A percentile compares a stretch with the other conserved stretches of the same genome.
phyloP scores from a whole-genome alignment of 2,888 invertebrate species.

The Isotomurus palustris region DNA sequence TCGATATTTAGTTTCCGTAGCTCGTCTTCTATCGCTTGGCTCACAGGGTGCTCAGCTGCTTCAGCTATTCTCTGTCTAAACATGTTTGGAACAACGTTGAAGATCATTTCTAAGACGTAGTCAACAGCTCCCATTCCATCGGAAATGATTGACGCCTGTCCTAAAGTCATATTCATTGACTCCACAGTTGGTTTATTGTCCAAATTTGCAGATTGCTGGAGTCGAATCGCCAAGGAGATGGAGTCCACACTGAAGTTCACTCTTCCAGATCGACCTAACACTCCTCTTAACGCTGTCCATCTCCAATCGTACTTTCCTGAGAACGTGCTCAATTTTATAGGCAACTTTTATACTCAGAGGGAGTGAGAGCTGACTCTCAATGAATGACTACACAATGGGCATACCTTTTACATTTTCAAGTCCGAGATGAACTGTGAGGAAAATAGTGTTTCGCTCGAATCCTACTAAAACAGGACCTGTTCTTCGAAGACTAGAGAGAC shows the following conservation, averaged over 20 bases:
- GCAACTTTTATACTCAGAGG: background rate
- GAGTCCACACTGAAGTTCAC: constrained; percentile 17
- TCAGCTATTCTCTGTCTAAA: constrained; percentile 81
- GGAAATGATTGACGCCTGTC: constrained; percentile 75
- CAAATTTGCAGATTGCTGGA: constrained; percentile 47
- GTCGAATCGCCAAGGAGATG: constrained; percentile 42
- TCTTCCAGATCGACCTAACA: constrained; percentile 11
- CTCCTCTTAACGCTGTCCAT: constrained; percentile 17
- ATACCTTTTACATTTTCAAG: constrained; percentile 23
- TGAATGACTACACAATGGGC: background rate
- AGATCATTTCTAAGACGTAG: constrained; percentile 70
- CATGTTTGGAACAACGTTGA: constrained; percentile 78
- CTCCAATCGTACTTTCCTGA: constrained; percentile 25
- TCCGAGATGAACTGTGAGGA: constrained; percentile 24
- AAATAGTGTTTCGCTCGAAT: constrained; percentile 25
- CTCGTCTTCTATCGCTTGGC: constrained; percentile 60
- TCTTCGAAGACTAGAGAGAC: constrained; percentile 16
- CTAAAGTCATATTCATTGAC: constrained; percentile 70
- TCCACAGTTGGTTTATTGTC: constrained; percentile 66
- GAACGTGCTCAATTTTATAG: background rate
- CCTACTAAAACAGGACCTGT: constrained; percentile 25
- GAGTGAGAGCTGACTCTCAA: background rate
- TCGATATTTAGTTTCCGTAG: constrained; percentile 66
- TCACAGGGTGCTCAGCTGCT: constrained; percentile 71
- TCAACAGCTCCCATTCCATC: constrained; percentile 82